Conservation (phyloP, 2,113 vertebrate species). For the Psophia crepitans region DNA sequence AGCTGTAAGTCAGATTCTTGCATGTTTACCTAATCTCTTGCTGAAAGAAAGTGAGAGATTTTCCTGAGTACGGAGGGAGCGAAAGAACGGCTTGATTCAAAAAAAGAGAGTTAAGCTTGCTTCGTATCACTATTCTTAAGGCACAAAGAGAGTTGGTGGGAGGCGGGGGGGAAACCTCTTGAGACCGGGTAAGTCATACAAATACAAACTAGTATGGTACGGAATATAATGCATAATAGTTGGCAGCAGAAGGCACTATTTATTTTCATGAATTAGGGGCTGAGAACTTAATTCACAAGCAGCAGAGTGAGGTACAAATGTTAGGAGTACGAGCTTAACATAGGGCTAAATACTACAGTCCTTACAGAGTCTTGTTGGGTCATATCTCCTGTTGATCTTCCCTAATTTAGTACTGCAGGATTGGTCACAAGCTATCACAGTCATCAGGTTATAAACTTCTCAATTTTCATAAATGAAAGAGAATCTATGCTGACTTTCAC, state of each 20-base stretch:
- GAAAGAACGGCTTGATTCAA: constrained; percentile 12
- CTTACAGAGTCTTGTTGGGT: not conserved
- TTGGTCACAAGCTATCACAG: not conserved
- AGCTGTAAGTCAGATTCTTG: not conserved
- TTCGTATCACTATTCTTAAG: constrained; percentile 5
- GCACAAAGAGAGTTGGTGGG: not conserved
- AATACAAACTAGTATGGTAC: not conserved
- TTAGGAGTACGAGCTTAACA: not conserved
- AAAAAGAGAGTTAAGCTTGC: not conserved
- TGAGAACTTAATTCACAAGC: constrained; percentile 25
- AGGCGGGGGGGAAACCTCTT: not conserved
- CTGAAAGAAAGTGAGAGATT: not conserved
- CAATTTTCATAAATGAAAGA: not conserved
- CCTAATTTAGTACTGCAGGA: not conserved
- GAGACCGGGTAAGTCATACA: not conserved
- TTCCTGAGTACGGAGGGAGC: not conserved
- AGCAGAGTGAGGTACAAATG: not conserved
- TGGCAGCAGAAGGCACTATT: constrained; percentile 32
- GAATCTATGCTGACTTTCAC: not conserved
- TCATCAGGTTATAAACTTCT: not conserved
- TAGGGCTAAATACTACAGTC: not conserved
- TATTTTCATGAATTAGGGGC: constrained; percentile 20
- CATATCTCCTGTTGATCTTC: not conserved
- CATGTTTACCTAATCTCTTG: constrained; percentile 6
- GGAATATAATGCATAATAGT: constrained; percentile 41